A percentile compares a stretch with the other conserved stretches of the same genome.
Evolutionary conservation across 1,140 invertebrate species (phyloP).

Genomic region (Drosophila ohnishii): DNA sequence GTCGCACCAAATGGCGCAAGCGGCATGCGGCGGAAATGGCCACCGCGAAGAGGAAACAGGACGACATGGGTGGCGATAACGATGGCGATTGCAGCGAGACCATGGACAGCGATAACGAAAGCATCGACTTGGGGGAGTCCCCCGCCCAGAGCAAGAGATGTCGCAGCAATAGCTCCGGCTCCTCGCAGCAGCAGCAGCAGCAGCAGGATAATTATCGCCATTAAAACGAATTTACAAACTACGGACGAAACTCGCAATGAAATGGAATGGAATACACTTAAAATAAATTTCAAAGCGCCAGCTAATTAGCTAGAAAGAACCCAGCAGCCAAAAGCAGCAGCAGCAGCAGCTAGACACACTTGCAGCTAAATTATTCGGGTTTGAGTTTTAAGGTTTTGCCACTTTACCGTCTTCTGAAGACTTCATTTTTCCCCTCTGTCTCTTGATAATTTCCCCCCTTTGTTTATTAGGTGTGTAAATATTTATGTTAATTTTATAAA

Average conservation of each 20-base stretch:
- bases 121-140: constrained; percentile 81
- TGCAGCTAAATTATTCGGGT: constrained; percentile 37
- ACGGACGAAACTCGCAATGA: constrained; percentile 39
- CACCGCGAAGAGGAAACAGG: constrained; percentile 97
- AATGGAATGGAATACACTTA: constrained; percentile 41
- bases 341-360: constrained; percentile 24
- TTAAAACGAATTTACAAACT: constrained; percentile 78
- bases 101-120: constrained; percentile 83
- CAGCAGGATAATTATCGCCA: constrained; percentile 78
- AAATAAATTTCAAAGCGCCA: constrained; percentile 51
- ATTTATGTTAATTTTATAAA: constrained; percentile 71
- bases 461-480: constrained; percentile 69
- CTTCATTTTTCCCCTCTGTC: constrained; percentile 36
- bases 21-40: constrained; percentile 99
- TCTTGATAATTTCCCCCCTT: constrained; percentile 1
- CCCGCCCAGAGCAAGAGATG: constrained; percentile 76
- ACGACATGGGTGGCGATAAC: constrained; percentile 90
- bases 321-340: constrained; percentile 27
- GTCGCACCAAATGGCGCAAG: constrained; percentile 99
- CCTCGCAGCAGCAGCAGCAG: constrained; percentile 53
- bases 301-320: constrained; percentile 54
- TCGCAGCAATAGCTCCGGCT: constrained; percentile 64
- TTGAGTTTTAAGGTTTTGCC: constrained; percentile 68
- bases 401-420: constrained; percentile 81
- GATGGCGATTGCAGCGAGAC: constrained; percentile 89